phyloP scores from a whole-genome alignment of 1,140 invertebrate species.

The Contarinia nasturtii region DNA sequence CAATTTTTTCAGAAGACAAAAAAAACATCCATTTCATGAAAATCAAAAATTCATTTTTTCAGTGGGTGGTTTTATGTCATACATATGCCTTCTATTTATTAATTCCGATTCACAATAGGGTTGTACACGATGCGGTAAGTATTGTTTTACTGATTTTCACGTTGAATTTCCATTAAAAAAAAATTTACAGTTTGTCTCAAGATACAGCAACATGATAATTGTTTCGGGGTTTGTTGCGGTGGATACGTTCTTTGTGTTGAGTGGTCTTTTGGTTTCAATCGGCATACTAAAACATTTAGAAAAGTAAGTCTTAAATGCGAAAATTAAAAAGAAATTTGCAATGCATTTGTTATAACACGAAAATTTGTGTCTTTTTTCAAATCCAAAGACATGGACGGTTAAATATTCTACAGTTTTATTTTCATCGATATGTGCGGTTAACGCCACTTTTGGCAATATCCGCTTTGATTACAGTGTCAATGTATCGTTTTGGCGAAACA shows the following conservation, averaged over 20 bases:
- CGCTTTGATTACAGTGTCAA: background rate
- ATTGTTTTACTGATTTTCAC: no score
- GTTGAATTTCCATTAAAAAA: no score
- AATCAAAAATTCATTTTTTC: background rate
- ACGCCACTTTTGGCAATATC: background rate
- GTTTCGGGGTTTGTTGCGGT: no score
- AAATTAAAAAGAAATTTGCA: background rate
- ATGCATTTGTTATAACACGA: background rate
- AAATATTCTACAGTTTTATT: background rate
- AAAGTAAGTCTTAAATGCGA: background rate
- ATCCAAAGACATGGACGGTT: background rate
- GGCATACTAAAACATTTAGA: background rate
- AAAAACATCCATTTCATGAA: background rate
- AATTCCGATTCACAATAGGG: background rate
- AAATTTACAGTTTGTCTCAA: no score
- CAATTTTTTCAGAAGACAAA: background rate
- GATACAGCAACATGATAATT: no score
- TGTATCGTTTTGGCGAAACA: no score
- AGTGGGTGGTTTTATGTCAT: no score
- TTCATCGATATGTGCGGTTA: background rate
- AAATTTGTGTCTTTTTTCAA: no score
- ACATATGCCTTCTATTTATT: background rate
- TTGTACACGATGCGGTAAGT: no score
- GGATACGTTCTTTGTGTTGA: no score
- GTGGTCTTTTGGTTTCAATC: background rate